phyloP scores from a whole-genome alignment of 2,113 vertebrate genomes.

The Elgaria multicarinata region DNA sequence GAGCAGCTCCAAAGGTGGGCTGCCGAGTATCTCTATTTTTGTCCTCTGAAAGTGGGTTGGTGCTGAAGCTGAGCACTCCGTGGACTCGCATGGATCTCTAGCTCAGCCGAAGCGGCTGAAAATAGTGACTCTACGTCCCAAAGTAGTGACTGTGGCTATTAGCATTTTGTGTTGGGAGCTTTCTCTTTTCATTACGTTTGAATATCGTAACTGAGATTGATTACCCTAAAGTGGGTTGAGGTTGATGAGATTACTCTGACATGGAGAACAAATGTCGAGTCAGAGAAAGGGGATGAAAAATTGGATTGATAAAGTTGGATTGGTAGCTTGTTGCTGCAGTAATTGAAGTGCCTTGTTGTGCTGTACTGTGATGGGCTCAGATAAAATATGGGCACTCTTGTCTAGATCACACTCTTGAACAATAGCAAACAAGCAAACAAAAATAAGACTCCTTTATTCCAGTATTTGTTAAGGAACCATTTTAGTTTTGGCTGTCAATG shows the following conservation, averaged over 20 bases:
- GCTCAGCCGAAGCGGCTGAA: not conserved
- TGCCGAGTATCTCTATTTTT: not conserved
- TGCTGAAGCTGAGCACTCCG: not conserved
- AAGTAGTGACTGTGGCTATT: constrained; percentile 32
- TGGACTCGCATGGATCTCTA: rapidly evolving
- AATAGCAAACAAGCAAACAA: constrained; percentile 53
- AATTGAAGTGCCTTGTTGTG: constrained; percentile 76
- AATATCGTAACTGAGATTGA: constrained; percentile 75
- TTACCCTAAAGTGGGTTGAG: constrained; percentile 70
- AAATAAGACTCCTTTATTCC: constrained; percentile 52
- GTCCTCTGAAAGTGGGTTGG: not conserved
- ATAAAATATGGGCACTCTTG: constrained; percentile 76
- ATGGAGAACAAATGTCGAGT: constrained; percentile 64
- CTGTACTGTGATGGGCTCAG: constrained; percentile 69
- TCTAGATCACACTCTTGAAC: constrained; percentile 73
- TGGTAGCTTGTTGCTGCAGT: constrained; percentile 72
- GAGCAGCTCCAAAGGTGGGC: not conserved
- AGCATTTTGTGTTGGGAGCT: constrained; percentile 50
- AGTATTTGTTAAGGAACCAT: constrained; percentile 48
- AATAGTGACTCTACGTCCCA: not conserved
- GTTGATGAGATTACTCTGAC: constrained; percentile 76
- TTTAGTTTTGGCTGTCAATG: constrained; percentile 68
- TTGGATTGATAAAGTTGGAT: constrained; percentile 74
- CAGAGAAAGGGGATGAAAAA: constrained; percentile 75
- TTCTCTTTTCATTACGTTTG: constrained; percentile 69